Evolutionary conservation across 2,888 invertebrate species (phyloP), one percentile per base, ranked within the genome.

Genomic region (Cistogaster globosa): DNA sequence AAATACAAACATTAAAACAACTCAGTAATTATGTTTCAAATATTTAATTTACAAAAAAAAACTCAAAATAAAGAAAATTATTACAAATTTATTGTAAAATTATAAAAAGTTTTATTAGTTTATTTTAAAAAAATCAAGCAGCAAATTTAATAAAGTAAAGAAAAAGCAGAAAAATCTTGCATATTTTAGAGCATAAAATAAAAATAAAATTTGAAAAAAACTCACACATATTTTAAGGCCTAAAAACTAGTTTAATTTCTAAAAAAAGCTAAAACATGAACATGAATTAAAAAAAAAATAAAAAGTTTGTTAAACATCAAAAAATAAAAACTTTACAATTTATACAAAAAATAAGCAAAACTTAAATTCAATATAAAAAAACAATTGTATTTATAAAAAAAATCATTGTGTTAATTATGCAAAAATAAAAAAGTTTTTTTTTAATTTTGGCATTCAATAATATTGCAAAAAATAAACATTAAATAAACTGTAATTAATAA

Each of bases 191-290:
- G 74, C 69, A 79, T 76, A 71, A 71, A 16, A 79, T 74, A 67
- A 75, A n/a, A 48, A n/a, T n/a, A 53, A 68, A 78, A 75, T 2
- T 32, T 48, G 53, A 55, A 48, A 65, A 68, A 32, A 32, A 32
- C 32, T 5, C 32, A 32, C 6, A 32, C 75, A 81, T 78, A 85
- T 55, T 82, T 86, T 86, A 81, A 83, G 85, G 83, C 82, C 81
- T 80, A 86, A 84, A 84, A 68, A 71, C 71, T 85, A 87, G 83
- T 77, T 80, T 86, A 86, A 86, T 87, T 86, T 74, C 55, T 22
- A 16, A 58, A 62, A 60, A 72, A 60, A 65, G n/a, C 26, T 4
- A 14, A 32, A 67, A 67, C 12, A 45, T 18, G 78, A 7, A 76
- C 57, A 60, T 53, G 55, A 18, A 16, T 18, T 53, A 68, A 42